Conservation (phyloP, 2,113 vertebrate genomes). For the Peromyscus polionotus region DNA sequence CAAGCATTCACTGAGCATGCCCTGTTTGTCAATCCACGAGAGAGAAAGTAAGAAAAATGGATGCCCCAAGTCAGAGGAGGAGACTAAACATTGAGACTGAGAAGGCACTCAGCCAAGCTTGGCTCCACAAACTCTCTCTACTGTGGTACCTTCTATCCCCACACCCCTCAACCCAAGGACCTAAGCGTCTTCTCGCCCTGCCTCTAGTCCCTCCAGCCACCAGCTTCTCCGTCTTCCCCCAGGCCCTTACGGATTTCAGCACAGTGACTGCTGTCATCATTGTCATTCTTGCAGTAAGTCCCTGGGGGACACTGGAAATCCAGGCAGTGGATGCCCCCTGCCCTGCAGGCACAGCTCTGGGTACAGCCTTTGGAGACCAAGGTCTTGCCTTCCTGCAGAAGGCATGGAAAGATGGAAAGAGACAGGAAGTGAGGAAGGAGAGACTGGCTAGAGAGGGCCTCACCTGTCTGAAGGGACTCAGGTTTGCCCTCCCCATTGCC, state of each 20-base stretch:
- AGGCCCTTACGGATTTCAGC: constrained; percentile 83
- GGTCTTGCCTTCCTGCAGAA: constrained; percentile 87
- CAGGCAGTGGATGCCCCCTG: constrained; percentile 82
- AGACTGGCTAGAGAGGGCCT: neutral
- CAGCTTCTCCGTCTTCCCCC: neutral
- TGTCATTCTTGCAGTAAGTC: constrained; percentile 85
- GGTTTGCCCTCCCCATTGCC: neutral
- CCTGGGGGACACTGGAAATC: constrained; percentile 83
- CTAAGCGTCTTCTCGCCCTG: neutral
- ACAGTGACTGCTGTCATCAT: constrained; percentile 66
- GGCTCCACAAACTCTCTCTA: neutral
- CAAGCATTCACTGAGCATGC: neutral
- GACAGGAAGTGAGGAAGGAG: neutral
- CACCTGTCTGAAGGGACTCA: neutral
- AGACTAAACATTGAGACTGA: neutral
- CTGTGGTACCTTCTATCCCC: neutral
- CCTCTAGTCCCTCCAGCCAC: neutral
- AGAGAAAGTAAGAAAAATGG: neutral
- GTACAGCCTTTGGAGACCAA: constrained; percentile 88
- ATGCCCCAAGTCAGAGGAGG: no score
- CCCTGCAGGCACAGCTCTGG: constrained; percentile 85
- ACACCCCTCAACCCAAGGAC: neutral
- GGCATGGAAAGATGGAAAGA: neutral
- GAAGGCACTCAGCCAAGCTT: neutral
- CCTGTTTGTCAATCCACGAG: neutral